Conservation (phyloP, 2,888 invertebrate genomes). For the Mechanitis mazaeus region DNA sequence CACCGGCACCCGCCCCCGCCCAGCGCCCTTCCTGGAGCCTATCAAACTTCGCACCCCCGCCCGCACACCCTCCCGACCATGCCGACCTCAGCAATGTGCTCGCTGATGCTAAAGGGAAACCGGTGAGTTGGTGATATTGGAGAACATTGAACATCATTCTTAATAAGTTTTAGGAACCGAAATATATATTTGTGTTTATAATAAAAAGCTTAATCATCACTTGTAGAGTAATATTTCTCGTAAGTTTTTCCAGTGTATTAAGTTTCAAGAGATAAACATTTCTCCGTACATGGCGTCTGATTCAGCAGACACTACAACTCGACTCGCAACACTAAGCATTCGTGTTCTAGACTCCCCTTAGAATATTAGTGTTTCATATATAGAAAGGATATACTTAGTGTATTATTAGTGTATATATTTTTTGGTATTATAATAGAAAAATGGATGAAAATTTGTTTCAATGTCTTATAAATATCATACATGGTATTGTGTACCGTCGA, state of each 20-base stretch:
- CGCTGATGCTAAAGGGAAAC: conserved; percentile 70
- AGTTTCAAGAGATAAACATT: conserved; percentile 53
- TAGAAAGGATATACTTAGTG: not conserved
- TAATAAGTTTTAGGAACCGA: no score
- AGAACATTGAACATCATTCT: not conserved
- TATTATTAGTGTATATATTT: not conserved
- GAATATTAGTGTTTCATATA: conserved; percentile 18
- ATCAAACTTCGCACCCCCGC: conserved; percentile 63
- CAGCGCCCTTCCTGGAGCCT: conserved; percentile 71
- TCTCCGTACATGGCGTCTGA: conserved; percentile 48
- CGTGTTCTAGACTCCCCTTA: conserved; percentile 11
- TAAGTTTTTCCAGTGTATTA: conserved; percentile 48
- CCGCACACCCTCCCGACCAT: conserved; percentile 55
- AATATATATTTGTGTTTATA: no score
- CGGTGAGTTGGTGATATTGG: conserved; percentile 45
- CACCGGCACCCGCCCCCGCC: conserved; percentile 57
- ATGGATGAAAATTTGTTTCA: conserved; percentile 39
- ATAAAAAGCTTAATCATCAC: no score
- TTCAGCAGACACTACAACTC: conserved; percentile 36
- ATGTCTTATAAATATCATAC: conserved; percentile 37
- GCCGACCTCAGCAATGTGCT: conserved; percentile 73
- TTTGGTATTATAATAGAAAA: not conserved
- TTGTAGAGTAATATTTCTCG: conserved; percentile 5
- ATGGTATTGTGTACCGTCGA: conserved; percentile 36
- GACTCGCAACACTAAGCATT: conserved; percentile 12